A percentile compares a stretch with the other conserved stretches of the same genome.
These are phyloP conservation scores for Choristoneura fumiferana DNA, from an alignment of 1,140 invertebrate species.

Conservation along the genomic window DNA sequence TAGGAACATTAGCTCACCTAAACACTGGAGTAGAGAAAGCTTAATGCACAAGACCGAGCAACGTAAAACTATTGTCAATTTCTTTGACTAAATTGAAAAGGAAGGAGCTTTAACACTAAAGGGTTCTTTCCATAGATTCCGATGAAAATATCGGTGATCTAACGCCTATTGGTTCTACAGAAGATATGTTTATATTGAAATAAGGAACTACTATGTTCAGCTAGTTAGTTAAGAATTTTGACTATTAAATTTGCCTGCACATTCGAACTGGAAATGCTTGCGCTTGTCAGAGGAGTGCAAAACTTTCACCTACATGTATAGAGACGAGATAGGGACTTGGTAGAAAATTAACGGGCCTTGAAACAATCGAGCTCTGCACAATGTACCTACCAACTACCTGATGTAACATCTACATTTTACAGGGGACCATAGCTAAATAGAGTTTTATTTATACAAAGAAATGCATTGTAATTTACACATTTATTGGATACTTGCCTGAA, in stretches of 20 bases:
- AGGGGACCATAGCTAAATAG: too few species aligned
- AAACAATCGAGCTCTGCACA: constrained; percentile 83
- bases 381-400: constrained; percentile 22
- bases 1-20: constrained; percentile 80
- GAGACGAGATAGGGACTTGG: constrained; percentile 74
- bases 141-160: constrained; percentile 83
- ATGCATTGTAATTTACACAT: constrained; percentile 7
- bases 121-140: constrained; percentile 82
- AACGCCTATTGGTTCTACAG: constrained; percentile 82
- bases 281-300: constrained; percentile 85
- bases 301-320: constrained; percentile 77
- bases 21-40: constrained; percentile 85
- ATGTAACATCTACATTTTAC: too few species aligned
- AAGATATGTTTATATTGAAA: background rate
- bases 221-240: background rate
- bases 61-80: constrained; percentile 62
- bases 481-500: constrained; percentile 74
- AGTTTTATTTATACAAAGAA: too few species aligned
- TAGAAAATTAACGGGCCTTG: constrained; percentile 82
- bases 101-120: constrained; percentile 83
- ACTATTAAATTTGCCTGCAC: constrained; percentile 76
- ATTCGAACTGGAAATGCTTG: constrained; percentile 85
- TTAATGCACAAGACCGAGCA: constrained; percentile 89
- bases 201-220: background rate
- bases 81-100: constrained; percentile 80